phyloP scores from a whole-genome alignment of 1,140 invertebrate species.

The Drosophila nebulosa region DNA sequence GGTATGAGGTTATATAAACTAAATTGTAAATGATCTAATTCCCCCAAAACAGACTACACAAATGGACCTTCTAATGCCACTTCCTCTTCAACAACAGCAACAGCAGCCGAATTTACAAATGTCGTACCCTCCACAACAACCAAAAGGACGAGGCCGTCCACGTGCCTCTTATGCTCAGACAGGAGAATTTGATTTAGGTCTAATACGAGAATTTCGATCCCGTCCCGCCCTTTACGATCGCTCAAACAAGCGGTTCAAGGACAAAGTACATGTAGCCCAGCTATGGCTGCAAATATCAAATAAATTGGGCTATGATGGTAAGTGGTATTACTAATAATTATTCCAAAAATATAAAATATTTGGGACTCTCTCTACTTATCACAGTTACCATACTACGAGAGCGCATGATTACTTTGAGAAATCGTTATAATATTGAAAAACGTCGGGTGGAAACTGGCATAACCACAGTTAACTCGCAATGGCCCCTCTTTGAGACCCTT shows the following conservation, averaged over 20 bases:
- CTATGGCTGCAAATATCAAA: slow-evolving; percentile 76
- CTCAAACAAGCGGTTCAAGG: slow-evolving; percentile 64
- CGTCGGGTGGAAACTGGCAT: slow-evolving; percentile 63
- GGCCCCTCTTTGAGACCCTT: slow-evolving; percentile 76
- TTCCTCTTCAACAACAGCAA: not conserved
- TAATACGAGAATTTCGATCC: slow-evolving; percentile 72
- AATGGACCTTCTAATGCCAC: not conserved
- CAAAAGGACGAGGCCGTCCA: slow-evolving; percentile 67
- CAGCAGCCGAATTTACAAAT: not conserved
- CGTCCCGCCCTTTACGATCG: slow-evolving; percentile 75
- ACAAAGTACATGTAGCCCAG: slow-evolving; percentile 60
- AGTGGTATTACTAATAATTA: not conserved
- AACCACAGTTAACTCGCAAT: slow-evolving; percentile 52
- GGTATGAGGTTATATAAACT: not conserved
- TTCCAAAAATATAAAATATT: not conserved
- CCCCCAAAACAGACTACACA: slow-evolving; percentile 3
- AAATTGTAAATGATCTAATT: slow-evolving; percentile 13
- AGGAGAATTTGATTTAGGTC: slow-evolving; percentile 75
- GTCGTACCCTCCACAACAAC: slow-evolving; percentile 23
- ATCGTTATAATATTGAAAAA: slow-evolving; percentile 80
- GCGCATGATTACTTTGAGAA: slow-evolving; percentile 75
- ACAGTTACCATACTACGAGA: slow-evolving; percentile 70
- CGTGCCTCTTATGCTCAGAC: slow-evolving; percentile 66
- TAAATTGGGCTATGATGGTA: slow-evolving; percentile 78
- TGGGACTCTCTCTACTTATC: not conserved